Evolutionary conservation across 2,888 invertebrate genomes (phyloP), one percentile per base, ranked within the genome.

Genomic region (Drosophila kambysellisi): DNA sequence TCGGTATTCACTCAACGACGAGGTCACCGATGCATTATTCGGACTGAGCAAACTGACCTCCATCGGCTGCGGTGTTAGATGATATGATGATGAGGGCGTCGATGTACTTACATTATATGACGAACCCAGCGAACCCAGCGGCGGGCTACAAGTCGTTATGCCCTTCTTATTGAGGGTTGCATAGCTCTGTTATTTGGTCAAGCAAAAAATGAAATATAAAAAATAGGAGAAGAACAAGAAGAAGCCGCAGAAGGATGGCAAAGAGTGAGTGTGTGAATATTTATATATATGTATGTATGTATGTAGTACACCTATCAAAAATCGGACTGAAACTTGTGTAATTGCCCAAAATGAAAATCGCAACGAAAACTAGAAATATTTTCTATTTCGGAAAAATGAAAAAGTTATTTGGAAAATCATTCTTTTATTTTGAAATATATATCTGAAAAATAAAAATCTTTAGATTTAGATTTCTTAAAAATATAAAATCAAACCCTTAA

Each of bases 1-100:
- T 81, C 96, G 95, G 93, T 96, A 96, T 91, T 96, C 96, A 74
- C 96, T 96, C 70, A 96, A 94, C 74, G 96, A 96, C 92, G 96
- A 96, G 91, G 96, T 95, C 90, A 96, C 96, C 81, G 92, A 92
- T 74, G 92, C 91, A 82, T 93, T 93, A 85, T 92, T 93, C 65
- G 93, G 93, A 91, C 93, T 93, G 68, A 93, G 91, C 73, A 93
- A 84, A 79, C 93, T 93, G 71, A 93, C 93, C 83, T 93, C 93
- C 92, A 93, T 93, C 85, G 94, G 91, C 88, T 93, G 92, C 66
- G 92, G 94, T 76, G 92, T 91, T 83, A 92, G 92, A 83, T 92
- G 92, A 83, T 91, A 91, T 66, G 91, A 83, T 67, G 92, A 92
- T 76, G 90, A 90, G 67, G 88, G 86, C 87, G 91, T 89, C 81